Base-by-base conservation (phyloP, 2,888 invertebrate species). In the Acanthosepion pharaonis region DNA sequence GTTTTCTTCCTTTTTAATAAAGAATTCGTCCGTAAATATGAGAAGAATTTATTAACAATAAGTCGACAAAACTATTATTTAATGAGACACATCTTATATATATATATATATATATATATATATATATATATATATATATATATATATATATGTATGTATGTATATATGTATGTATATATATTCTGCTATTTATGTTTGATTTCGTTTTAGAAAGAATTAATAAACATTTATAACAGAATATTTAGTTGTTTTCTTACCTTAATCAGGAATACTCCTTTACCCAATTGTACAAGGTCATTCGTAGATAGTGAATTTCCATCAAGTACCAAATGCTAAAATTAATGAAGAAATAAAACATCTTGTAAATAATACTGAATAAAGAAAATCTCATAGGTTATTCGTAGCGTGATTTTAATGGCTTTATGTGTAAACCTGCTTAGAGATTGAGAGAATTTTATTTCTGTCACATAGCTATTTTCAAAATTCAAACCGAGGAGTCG, bases 261-360 rank as follows among this genome's bases (percentile, higher is more conserved):
- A 48, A 98, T 98, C 95, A 98, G 97, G 96, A 97, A 98, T 94
- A 97, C 96, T 8, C 98, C 98, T 95, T 97, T 97, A 18, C 98
- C 98, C 59, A 98, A 97, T 93, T 97, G 97, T 3, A 98, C 97
- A 51, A 98, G 97, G 96, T 98, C 98, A 95, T 98, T 98, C 0
- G 98, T 97, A 3, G 98, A 97, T 94, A 98, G 97, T 96, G 98
- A 98, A 95, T 97, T 97, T 23, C 98, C 98, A 96, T 98, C 98
- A 95, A 98, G 95, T 91, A 97, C 97, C n/a, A 98, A 96, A 95
- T 97, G 97, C 98, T 98, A 96, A 55, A 97, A 96, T 78, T 93
- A 92, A 94, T 51, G 51, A 51, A 51, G 11, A 51, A 94, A 33
- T 1, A 64, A 53, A 49, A 64, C 25, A 94, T 20, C 20, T 6